These are phyloP conservation scores for Mormyrus proboscirostris DNA, from an alignment of 2,797 vertebrate genomes.

Conservation along the genomic window DNA sequence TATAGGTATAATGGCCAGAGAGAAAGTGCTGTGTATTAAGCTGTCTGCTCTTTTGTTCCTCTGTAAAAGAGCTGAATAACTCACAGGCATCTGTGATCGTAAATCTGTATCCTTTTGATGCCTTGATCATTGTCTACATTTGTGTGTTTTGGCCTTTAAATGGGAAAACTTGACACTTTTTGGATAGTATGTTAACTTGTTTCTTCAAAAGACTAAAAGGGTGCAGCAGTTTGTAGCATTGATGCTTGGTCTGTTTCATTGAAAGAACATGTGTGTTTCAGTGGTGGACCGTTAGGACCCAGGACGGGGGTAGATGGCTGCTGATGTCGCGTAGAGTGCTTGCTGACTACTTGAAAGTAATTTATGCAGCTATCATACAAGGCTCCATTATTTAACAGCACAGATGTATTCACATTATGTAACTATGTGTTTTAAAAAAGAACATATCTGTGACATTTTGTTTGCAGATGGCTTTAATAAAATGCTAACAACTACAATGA, in stretches of 20 bases:
- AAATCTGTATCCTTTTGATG: not conserved
- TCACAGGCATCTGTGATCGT: not conserved
- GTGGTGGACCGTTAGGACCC: not conserved
- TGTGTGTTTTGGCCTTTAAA: not conserved
- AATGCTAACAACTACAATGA: constrained; percentile 28
- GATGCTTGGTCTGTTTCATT: not conserved
- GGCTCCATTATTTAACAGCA: constrained; percentile 45
- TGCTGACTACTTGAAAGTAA: constrained; percentile 41
- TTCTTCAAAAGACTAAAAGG: not conserved
- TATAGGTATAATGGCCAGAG: not conserved
- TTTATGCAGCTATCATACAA: constrained; percentile 46
- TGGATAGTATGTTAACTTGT: not conserved
- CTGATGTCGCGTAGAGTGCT: constrained; percentile 28
- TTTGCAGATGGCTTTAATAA: constrained; percentile 59
- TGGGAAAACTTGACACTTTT: not conserved
- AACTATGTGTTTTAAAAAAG: constrained; percentile 35
- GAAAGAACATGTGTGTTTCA: not conserved
- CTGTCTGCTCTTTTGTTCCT: not conserved
- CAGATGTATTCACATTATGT: constrained; percentile 40
- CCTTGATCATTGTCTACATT: not conserved
- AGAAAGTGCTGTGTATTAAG: not conserved
- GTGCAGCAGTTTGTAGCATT: not conserved
- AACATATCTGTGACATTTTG: constrained; percentile 42
- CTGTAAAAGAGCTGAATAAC: not conserved
- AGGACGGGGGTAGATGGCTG: not conserved